phyloP scores from a whole-genome alignment of 2,113 vertebrate genomes.

The Willisornis vidua region DNA sequence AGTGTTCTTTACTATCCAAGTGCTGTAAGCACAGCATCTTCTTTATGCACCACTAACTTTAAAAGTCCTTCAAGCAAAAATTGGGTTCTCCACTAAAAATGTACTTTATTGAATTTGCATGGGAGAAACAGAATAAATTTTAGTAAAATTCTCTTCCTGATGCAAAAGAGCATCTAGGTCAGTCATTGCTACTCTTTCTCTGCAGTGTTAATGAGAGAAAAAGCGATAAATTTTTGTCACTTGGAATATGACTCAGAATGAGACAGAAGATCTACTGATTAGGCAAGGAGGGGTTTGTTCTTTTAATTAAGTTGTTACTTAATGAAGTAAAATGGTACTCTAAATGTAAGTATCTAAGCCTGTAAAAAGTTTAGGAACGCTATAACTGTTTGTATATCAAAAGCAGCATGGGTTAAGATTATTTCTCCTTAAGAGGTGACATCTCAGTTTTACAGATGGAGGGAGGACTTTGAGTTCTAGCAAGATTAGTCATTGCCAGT shows the following conservation, averaged over 20 bases:
- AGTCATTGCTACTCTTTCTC: neutral
- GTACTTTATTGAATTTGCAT: neutral
- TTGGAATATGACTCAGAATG: neutral
- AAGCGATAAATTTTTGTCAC: neutral
- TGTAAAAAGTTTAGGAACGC: neutral
- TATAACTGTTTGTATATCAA: neutral
- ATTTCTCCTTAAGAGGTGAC: neutral
- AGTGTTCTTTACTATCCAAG: neutral
- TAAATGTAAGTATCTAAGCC: neutral
- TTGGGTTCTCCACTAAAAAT: neutral
- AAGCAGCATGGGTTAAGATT: constrained; percentile 1
- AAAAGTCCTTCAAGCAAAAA: neutral
- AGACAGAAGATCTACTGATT: neutral
- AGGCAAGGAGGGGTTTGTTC: neutral
- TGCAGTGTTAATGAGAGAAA: neutral
- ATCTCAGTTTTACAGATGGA: neutral
- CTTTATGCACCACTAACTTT: neutral
- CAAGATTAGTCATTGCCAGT: neutral
- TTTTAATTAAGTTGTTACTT: constrained; percentile 4
- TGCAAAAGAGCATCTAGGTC: neutral
- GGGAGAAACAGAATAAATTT: neutral
- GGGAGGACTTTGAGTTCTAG: constrained; percentile 18
- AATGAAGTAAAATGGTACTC: neutral
- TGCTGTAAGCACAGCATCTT: neutral
- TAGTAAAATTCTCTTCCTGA: neutral